Conservation (phyloP, 2,888 invertebrate species). For the Drosophila paucipuncta region DNA sequence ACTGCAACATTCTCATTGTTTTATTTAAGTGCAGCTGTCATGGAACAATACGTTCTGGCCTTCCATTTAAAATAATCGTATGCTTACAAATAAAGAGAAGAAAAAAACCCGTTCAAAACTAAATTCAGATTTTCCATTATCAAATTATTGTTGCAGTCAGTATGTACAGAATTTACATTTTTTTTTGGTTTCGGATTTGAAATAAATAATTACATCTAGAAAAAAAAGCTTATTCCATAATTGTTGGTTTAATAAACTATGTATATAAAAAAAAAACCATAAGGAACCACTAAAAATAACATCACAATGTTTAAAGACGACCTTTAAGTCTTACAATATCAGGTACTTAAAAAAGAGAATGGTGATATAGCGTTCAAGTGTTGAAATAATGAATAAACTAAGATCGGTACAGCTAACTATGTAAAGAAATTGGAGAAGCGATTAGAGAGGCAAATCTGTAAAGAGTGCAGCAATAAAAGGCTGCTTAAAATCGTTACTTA, state of each 20-base stretch:
- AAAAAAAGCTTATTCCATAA: not conserved
- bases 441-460: not conserved
- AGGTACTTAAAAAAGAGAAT: slow-evolving; percentile 4
- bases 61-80: not conserved
- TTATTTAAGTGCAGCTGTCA: slow-evolving; percentile 5
- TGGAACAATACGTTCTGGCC: not conserved
- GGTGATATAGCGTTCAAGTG: not conserved
- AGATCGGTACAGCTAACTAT: not conserved
- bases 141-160: slow-evolving; percentile 3
- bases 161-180: not conserved
- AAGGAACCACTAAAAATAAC: slow-evolving; percentile 19
- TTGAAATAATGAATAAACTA: not conserved
- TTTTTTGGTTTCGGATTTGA: not conserved
- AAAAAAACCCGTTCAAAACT: not conserved
- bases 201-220: not conserved
- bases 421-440: not conserved
- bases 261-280: slow-evolving; percentile 12
- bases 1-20: not conserved
- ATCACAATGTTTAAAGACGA: slow-evolving; percentile 40
- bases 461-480: not conserved
- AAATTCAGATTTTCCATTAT: slow-evolving; percentile 1
- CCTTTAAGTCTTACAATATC: slow-evolving; percentile 11
- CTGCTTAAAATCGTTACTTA: slow-evolving; percentile 6
- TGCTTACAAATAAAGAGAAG: not conserved
- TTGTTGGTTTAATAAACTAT: not conserved